phyloP scores from a whole-genome alignment of 2,113 vertebrate species.

The Carollia perspicillata region DNA sequence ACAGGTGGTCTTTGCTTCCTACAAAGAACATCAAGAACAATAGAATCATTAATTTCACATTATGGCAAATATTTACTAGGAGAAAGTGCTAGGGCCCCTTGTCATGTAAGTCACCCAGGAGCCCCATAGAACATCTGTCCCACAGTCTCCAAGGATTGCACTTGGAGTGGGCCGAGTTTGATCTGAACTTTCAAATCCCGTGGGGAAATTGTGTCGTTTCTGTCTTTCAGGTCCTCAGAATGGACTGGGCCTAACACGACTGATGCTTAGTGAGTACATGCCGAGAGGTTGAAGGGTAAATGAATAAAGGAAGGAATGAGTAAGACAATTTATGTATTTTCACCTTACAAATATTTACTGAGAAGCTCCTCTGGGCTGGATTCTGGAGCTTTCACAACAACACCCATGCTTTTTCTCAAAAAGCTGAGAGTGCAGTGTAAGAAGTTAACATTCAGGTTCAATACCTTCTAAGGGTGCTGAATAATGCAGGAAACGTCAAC shows the following conservation, averaged over 20 bases:
- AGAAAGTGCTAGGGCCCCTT: neutral
- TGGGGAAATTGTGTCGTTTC: neutral
- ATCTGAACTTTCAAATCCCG: neutral
- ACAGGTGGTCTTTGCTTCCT: slow-evolving; percentile 77
- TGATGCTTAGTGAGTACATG: neutral
- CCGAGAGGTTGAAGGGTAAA: neutral
- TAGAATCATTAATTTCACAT: neutral
- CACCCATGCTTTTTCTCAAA: neutral
- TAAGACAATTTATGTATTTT: neutral
- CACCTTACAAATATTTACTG: neutral
- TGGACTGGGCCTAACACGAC: neutral
- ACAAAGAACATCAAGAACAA: neutral
- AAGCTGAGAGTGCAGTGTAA: neutral
- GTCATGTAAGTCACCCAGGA: neutral
- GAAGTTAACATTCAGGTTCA: neutral
- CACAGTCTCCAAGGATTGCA: neutral
- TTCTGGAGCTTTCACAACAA: neutral
- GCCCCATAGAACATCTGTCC: neutral
- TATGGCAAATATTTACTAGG: neutral
- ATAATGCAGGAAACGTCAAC: neutral
- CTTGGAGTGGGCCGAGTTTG: neutral
- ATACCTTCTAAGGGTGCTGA: neutral
- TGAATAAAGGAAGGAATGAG: neutral
- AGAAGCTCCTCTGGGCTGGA: neutral
- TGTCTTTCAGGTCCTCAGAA: neutral